Evolutionary conservation across 2,797 vertebrate genomes (phyloP).

Genomic region (Carduelis carduelis): DNA sequence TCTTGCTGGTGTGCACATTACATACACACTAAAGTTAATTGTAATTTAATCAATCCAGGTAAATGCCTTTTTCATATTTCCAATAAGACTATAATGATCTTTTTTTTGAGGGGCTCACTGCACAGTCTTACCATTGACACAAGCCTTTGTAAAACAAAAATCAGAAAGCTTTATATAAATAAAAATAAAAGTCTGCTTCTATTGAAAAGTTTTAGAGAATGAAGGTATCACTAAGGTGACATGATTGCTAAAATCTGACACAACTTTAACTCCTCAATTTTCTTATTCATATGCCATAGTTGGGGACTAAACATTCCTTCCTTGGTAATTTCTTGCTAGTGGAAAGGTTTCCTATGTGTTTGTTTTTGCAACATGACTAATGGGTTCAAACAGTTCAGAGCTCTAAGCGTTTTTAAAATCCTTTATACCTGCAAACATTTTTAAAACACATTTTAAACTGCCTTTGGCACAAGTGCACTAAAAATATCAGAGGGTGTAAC

Average conservation of each 20-base stretch:
- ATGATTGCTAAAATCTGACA: background rate
- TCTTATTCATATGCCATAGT: background rate
- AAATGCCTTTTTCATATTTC: background rate
- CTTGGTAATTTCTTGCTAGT: background rate
- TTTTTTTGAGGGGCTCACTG: background rate
- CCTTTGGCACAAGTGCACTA: slow-evolving; percentile 1
- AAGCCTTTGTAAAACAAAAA: background rate
- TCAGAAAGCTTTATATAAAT: background rate
- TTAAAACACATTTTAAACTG: slow-evolving; percentile 29
- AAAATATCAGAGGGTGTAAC: background rate
- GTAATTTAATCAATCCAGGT: background rate
- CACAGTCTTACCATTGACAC: background rate
- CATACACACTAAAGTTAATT: background rate
- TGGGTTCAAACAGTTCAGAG: slow-evolving; percentile 36
- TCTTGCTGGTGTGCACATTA: background rate
- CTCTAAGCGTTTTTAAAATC: background rate
- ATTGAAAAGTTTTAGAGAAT: background rate
- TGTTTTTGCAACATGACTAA: slow-evolving; percentile 56
- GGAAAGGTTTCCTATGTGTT: background rate
- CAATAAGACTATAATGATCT: background rate
- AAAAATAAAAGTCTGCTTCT: background rate
- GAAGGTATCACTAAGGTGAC: background rate
- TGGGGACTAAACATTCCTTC: background rate
- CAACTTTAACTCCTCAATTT: background rate
- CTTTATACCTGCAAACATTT: slow-evolving; percentile 54